A percentile compares a stretch with the other conserved stretches of the same genome.
phyloP scores from a whole-genome alignment of 2,888 invertebrate species.

The Volucella zonaria region DNA sequence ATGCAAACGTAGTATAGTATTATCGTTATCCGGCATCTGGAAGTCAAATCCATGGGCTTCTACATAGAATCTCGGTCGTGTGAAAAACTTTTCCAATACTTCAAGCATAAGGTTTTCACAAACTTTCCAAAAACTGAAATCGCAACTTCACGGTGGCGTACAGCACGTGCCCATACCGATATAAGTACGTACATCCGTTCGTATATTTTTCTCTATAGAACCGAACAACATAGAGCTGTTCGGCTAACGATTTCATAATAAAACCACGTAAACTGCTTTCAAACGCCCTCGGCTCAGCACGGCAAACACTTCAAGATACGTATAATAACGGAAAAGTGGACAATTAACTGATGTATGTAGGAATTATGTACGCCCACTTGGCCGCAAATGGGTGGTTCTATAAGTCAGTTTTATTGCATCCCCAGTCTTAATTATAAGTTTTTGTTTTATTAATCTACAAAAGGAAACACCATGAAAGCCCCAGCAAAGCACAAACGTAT shows the following conservation, averaged over 20 bases:
- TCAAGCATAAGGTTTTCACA: no score
- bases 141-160: no score
- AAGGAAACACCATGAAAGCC: conserved; percentile 7
- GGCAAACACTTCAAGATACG: neutral
- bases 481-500: conserved; percentile 1
- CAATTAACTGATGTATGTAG: conserved; percentile 12
- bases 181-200: no score
- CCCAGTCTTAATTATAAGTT: conserved; percentile 4
- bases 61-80: no score
- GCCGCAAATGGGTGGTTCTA: neutral
- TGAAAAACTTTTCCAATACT: no score
- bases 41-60: neutral
- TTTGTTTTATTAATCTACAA: neutral
- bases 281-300: neutral
- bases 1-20: neutral
- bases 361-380: neutral
- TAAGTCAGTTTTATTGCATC: neutral
- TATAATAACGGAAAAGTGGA: neutral
- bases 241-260: conserved; percentile 10
- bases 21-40: neutral
- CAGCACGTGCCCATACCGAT: no score
- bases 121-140: no score
- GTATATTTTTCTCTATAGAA: no score
- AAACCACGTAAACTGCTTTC: conserved; percentile 1
- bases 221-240: no score